Conservation (phyloP, 2,797 vertebrate species). For the Acanthurus tractus region DNA sequence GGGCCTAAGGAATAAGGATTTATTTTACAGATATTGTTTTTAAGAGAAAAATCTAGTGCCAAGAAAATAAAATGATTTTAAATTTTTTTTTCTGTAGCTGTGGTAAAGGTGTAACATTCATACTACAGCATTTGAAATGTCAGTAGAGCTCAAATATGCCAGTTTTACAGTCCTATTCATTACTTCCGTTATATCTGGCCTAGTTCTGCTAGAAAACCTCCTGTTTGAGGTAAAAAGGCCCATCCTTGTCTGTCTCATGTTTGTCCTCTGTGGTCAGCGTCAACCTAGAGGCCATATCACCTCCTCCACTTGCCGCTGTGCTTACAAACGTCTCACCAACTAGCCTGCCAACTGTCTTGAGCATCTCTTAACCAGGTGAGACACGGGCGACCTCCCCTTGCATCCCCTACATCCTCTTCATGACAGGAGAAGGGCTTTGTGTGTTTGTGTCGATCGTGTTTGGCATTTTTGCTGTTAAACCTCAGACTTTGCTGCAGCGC, state of each 20-base stretch:
- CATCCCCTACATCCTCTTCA: constrained; percentile 45
- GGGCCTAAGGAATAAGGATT: constrained; percentile 1
- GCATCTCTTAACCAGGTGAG: constrained; percentile 80
- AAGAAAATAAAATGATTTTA: not conserved
- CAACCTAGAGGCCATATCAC: constrained; percentile 32
- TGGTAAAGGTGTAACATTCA: too few species aligned
- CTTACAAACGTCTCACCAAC: constrained; percentile 30
- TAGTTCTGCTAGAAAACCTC: not conserved
- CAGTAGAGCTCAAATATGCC: not conserved
- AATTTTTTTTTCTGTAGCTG: too few species aligned
- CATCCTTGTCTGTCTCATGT: constrained; percentile 37
- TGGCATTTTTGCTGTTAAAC: constrained; percentile 64
- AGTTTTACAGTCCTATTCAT: not conserved
- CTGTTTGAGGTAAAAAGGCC: constrained; percentile 41
- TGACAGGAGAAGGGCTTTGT: constrained; percentile 55
- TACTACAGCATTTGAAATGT: too few species aligned
- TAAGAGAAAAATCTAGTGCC: not conserved
- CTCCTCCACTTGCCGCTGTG: constrained; percentile 9
- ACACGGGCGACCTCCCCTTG: constrained; percentile 45
- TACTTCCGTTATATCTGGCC: not conserved
- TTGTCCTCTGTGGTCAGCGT: constrained; percentile 22
- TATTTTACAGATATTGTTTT: not conserved
- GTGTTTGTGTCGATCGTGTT: constrained; percentile 48
- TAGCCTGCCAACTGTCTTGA: constrained; percentile 44
- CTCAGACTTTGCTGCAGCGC: constrained; percentile 36